Conservation (phyloP, 2,888 invertebrate species). For the Perithous albicinctus region DNA sequence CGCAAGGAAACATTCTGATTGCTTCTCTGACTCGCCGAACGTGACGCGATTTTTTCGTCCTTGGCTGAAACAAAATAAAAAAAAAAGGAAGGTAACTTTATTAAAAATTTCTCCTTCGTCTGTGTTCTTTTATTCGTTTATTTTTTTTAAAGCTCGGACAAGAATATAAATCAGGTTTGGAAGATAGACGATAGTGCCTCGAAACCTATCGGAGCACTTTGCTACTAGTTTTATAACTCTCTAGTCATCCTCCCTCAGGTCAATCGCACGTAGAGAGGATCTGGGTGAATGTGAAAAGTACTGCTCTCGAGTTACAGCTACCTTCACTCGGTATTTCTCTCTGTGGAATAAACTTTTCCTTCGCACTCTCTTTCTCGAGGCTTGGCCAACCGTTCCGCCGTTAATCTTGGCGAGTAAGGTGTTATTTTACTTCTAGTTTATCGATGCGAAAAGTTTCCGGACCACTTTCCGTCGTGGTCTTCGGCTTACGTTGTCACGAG, state of each 20-base stretch:
- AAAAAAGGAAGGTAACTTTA: constrained; percentile 14
- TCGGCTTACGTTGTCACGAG: background rate
- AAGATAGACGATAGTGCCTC: background rate
- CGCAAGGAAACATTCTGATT: constrained; percentile 81
- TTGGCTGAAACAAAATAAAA: constrained; percentile 78
- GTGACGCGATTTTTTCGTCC: constrained; percentile 82
- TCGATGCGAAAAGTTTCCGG: constrained; percentile 39
- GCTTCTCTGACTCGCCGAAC: constrained; percentile 79
- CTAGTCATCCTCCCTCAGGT: background rate
- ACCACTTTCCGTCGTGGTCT: background rate
- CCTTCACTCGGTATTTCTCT: constrained; percentile 46
- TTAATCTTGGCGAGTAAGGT: constrained; percentile 57
- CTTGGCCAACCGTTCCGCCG: constrained; percentile 13
- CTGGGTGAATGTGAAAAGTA: constrained; percentile 22
- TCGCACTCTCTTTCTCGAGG: background rate
- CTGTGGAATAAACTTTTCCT: constrained; percentile 53
- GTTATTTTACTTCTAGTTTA: constrained; percentile 61
- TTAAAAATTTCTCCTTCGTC: constrained; percentile 1
- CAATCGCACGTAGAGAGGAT: constrained; percentile 16
- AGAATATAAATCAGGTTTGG: constrained; percentile 10
- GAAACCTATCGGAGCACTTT: constrained; percentile 1
- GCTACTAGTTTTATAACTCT: constrained; percentile 30
- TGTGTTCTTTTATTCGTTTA: background rate
- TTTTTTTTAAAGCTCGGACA: too few species aligned
- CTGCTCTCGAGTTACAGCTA: constrained; percentile 41